Percentiles rank a stretch among this genome's conserved stretches.
phyloP scores from a whole-genome alignment of 2,888 invertebrate species.

The Apamea sordens region DNA sequence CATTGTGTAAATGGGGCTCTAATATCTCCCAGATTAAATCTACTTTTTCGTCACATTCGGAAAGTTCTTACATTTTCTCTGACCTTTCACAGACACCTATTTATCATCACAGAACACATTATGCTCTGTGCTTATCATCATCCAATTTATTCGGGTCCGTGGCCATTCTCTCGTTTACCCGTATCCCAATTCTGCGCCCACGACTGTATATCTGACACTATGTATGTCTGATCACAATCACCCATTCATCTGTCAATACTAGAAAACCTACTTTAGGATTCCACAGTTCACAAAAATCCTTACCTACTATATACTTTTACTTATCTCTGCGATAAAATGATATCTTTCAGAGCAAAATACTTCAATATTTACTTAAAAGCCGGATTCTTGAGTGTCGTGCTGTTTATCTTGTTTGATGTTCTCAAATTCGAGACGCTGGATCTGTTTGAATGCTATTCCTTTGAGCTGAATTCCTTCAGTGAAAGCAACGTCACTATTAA shows the following conservation, averaged over 20 bases:
- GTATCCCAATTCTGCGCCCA: too few species aligned
- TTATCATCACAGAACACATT: background rate
- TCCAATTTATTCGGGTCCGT: too few species aligned
- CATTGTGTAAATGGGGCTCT: background rate
- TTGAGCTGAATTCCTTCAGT: conserved; percentile 45
- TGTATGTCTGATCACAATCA: too few species aligned
- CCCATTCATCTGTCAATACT: background rate
- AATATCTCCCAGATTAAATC: background rate
- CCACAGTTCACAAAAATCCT: conserved; percentile 6
- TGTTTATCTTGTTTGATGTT: conserved; percentile 52
- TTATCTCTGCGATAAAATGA: conserved; percentile 60
- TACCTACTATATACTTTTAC: conserved; percentile 4
- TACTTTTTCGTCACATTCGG: background rate
- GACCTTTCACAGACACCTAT: background rate
- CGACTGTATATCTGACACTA: too few species aligned
- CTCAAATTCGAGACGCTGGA: conserved; percentile 38
- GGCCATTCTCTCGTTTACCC: too few species aligned
- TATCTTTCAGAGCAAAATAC: conserved; percentile 55
- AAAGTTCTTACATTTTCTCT: background rate
- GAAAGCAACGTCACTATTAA: conserved; percentile 28
- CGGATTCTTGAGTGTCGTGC: conserved; percentile 36
- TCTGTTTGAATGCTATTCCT: conserved; percentile 36
- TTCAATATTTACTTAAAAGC: conserved; percentile 49
- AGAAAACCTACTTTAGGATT: background rate
- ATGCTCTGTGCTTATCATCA: background rate